phyloP scores from a whole-genome alignment of 2,113 vertebrate genomes.

The Dasyurus viverrinus region DNA sequence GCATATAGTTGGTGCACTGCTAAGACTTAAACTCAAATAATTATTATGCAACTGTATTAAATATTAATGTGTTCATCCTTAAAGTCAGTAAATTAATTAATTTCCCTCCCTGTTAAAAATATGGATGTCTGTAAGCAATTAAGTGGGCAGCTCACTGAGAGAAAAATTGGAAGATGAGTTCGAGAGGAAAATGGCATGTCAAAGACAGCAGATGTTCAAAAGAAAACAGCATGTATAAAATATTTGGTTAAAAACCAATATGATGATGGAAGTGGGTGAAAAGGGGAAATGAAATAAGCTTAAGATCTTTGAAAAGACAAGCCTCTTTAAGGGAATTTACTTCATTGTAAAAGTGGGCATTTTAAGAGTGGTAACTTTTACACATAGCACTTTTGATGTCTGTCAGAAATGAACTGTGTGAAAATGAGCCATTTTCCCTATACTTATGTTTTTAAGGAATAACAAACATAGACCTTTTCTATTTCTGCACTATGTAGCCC shows the following conservation, averaged over 20 bases:
- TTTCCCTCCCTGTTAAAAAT: conserved; percentile 11
- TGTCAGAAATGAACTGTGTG: not conserved
- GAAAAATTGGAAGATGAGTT: conserved; percentile 7
- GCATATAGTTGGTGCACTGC: not conserved
- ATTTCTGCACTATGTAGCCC: not conserved
- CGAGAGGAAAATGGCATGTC: conserved; percentile 12
- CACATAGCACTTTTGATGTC: not conserved
- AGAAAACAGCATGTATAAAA: conserved; percentile 7
- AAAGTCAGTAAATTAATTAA: conserved; percentile 12
- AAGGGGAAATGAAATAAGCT: conserved; percentile 46
- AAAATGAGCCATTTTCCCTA: not conserved
- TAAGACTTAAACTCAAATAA: not conserved
- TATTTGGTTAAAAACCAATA: not conserved
- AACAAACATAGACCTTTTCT: conserved; percentile 15
- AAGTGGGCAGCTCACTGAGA: conserved; percentile 42
- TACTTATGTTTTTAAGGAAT: conserved; percentile 28
- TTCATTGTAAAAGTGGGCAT: not conserved
- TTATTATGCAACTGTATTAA: not conserved
- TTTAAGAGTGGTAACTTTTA: conserved; percentile 9
- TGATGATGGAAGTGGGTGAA: conserved; percentile 19
- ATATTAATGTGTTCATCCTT: not conserved
- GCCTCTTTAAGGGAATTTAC: not conserved
- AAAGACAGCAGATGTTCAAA: conserved; percentile 31
- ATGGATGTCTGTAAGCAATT: conserved; percentile 20
- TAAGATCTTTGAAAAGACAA: conserved; percentile 32